Base-by-base conservation (phyloP, 2,797 vertebrate genomes). In the Scolopax rusticola region DNA sequence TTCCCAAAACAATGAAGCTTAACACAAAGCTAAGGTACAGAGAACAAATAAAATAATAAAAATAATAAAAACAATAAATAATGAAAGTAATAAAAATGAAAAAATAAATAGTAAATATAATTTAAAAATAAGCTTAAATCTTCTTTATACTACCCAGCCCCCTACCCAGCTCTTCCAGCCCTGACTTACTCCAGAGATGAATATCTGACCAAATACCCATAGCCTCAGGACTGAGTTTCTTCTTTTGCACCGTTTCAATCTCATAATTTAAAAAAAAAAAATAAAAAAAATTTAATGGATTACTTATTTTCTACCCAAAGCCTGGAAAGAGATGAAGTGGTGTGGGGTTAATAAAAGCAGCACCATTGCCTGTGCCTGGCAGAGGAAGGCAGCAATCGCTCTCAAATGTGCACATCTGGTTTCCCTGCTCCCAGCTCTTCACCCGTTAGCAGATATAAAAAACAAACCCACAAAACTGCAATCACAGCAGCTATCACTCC, bases 361-460 rank as follows among this genome's bases (percentile, higher is more conserved):
- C 0, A 0, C 15, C 12, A 4, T 28, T 67, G 24, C 33, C 45
- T 15, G 15, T 3, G 76, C 45, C 59, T 6, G 51, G 69, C 18
- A 77, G 61, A 33, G 16, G 33, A 93, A 82, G 48, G 63, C 61
- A 81, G 73, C 36, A 30, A 45, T 36, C 33, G 11, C 82, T 65
- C 75, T 40, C 61, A 54, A 54, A 78, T 2, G 18, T 5, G 14
- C 21, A 45, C 73, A 75, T 45, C 74, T 91, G 65, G 36, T 53
- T 84, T 78, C 53, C 33, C 41, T 64, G 20, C 57, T 75, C 30
- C 51, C 38, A 84, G 20, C 38, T 28, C 32, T 64, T 81, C 69
- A 51, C 12, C 30, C 36, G 24, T n/a, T 24, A 41, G 24, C 5
- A 54, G 43, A 16, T 13, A 27, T 0, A 54, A 51, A 53, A 84